Conservation (phyloP, 2,113 vertebrate genomes). For the Coptodon bakossiorum region DNA sequence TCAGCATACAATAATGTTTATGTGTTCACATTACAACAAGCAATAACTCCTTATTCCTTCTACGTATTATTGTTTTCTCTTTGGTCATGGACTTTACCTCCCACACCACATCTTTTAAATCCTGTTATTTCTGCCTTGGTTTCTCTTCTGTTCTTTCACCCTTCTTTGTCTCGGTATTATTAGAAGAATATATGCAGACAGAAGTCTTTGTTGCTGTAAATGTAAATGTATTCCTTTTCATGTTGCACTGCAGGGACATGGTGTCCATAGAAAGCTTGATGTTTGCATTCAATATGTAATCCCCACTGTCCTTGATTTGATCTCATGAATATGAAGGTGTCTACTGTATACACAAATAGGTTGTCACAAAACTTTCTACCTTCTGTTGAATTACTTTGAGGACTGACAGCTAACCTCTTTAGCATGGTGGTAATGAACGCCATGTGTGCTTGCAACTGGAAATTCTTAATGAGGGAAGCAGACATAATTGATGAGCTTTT, state of each 20-base stretch:
- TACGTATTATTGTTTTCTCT: neutral
- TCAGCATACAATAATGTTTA: neutral
- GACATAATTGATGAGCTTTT: neutral
- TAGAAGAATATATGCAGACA: neutral
- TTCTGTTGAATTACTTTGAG: neutral
- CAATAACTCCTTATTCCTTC: neutral
- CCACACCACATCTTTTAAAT: neutral
- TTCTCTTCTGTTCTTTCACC: neutral
- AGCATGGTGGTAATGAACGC: neutral
- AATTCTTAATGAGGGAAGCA: neutral
- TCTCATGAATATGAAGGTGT: neutral
- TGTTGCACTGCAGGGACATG: neutral
- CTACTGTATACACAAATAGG: neutral
- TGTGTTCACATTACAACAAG: neutral
- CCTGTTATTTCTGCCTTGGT: neutral
- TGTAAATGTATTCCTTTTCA: neutral
- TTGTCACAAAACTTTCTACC: neutral
- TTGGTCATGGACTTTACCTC: neutral
- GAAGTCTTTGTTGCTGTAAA: neutral
- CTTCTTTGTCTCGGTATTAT: neutral
- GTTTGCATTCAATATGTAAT: neutral
- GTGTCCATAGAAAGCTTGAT: neutral
- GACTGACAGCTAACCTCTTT: neutral
- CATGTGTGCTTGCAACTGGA: neutral
- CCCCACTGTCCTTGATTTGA: constrained; percentile 25